Evolutionary conservation across 2,113 vertebrate species (phyloP), one percentile per base, ranked within the genome.

Genomic region (Rhodinocichla rosea): DNA sequence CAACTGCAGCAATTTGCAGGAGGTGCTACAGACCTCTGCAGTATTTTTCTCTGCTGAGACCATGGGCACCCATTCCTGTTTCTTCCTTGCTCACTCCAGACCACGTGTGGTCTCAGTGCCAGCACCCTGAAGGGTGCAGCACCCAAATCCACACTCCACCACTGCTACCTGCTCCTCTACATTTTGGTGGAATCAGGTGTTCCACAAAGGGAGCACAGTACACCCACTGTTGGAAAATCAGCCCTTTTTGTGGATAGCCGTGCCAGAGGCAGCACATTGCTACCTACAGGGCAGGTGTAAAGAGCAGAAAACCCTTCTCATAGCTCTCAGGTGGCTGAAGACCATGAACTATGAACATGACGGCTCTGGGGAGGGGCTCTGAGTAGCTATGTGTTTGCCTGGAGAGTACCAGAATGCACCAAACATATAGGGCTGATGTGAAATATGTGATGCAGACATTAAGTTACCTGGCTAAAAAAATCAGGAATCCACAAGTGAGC

Each of bases 51-150:
- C 47, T 22, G 17, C 5, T 7, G 53, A 69, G 33, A 74, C 16
- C 11, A 19, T 3, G 16, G 30, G 10, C 17, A 74, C 2, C 15
- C 15, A 15, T 33, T 20, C 8, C 32, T 9, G 2, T 47, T 84
- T 49, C 22, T 18, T 74, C 20, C 42, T 39, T 53, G 5, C 39
- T 86, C 12, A 7, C 4, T 11, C 26, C 23, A 4, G 5, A 18
- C 35, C 20, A 37, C 0, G 0, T 0, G 0, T 9, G 32, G 30
- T 32, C 20, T 67, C 35, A 15, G 12, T 20, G 17, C 33, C 39
- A 47, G 15, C 18, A 39, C 0, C 0, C 10, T 22, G 22, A 47
- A 42, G 40, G 13, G 12, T 30, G 12, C 22, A 59, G 39, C 9
- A 3, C 11, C 17, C 44, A 39, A 8, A 45, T 67, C 35, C 0